Evolutionary conservation across 2,888 invertebrate species (phyloP).

Genomic region (Polymixis flavicincta): DNA sequence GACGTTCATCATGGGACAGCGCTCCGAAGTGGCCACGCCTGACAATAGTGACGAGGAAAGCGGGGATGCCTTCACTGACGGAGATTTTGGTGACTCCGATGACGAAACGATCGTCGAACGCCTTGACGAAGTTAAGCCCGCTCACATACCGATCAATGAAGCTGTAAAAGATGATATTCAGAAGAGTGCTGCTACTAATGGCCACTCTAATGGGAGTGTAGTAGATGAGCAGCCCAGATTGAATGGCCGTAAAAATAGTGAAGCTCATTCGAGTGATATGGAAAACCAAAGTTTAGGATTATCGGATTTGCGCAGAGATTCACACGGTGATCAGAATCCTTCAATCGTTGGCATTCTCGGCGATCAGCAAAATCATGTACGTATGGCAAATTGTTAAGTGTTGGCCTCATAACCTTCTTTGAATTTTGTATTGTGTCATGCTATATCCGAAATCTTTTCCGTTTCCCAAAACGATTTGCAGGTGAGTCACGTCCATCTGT

Average conservation of each 20-base stretch:
- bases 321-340: constrained; percentile 85
- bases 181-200: constrained; percentile 67
- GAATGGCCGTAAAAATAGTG: constrained; percentile 75
- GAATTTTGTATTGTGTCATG: constrained; percentile 56
- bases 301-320: constrained; percentile 78
- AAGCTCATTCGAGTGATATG: constrained; percentile 70
- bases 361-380: constrained; percentile 89
- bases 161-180: constrained; percentile 79
- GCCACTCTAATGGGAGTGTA: constrained; percentile 64
- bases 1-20: constrained; percentile 80
- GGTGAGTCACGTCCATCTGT: constrained; percentile 67
- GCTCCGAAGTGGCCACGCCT: constrained; percentile 80
- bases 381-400: constrained; percentile 69
- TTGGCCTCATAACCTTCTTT: constrained; percentile 55
- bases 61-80: constrained; percentile 87
- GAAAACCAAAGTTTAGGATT: constrained; percentile 70
- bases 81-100: constrained; percentile 86
- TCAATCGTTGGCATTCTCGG: constrained; percentile 90
- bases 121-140: constrained; percentile 67
- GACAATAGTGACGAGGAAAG: constrained; percentile 86
- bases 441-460: constrained; percentile 55
- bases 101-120: constrained; percentile 79
- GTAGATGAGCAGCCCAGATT: constrained; percentile 68
- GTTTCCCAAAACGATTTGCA: constrained; percentile 62
- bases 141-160: constrained; percentile 80